These are phyloP conservation scores for Anorthoa munda DNA, from an alignment of 2,888 invertebrate species.

Conservation along the genomic window DNA sequence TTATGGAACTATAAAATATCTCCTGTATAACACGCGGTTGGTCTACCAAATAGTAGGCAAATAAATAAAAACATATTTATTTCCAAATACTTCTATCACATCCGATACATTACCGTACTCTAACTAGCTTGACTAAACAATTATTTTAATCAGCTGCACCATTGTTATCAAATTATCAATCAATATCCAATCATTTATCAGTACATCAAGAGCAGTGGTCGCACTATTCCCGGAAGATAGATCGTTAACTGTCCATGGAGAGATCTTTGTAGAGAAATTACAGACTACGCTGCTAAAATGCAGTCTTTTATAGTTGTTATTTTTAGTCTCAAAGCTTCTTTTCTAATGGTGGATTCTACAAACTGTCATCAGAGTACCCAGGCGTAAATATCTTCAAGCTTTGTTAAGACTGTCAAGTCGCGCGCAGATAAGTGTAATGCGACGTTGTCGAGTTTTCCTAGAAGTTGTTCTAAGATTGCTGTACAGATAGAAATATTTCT, in stretches of 20 bases:
- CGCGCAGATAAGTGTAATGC: too few relatives aligned
- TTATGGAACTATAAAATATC: too few relatives aligned
- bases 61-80: too few relatives aligned
- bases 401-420: too few relatives aligned
- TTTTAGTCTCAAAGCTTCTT: constrained; percentile 8
- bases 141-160: background rate
- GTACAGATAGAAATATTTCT: too few relatives aligned
- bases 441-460: too few relatives aligned
- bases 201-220: background rate
- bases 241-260: constrained; percentile 22
- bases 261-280: constrained; percentile 16
- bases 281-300: background rate
- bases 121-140: background rate
- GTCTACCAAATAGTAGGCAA: too few relatives aligned
- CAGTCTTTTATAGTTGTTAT: background rate
- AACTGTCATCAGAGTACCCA: background rate
- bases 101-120: background rate
- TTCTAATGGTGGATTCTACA: background rate
- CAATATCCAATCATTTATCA: constrained; percentile 22
- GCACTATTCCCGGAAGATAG: constrained; percentile 22
- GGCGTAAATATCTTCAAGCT: too few relatives aligned
- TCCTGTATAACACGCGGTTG: too few relatives aligned
- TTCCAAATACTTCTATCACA: too few relatives aligned
- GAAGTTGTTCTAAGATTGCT: too few relatives aligned
- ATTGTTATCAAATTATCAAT: constrained; percentile 6